Evolutionary conservation across 2,888 invertebrate species (phyloP).

Genomic region (Acronicta alni): DNA sequence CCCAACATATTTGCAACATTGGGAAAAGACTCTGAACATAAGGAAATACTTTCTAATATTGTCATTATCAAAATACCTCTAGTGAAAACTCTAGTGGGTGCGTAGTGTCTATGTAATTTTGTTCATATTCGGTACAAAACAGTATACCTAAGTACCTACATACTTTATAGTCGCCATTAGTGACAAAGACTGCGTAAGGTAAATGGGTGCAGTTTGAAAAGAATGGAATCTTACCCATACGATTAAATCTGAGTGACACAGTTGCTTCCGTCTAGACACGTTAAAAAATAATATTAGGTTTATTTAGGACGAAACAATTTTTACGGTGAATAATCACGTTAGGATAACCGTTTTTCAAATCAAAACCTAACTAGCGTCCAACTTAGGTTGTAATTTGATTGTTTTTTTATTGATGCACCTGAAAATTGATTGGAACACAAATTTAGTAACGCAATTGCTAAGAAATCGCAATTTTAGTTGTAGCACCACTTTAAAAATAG

Average conservation of each 20-base stretch:
- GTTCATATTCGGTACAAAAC: conserved; percentile 7
- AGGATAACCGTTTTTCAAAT: background rate
- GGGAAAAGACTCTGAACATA: no score
- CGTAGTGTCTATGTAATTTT: background rate
- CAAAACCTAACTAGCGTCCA: background rate
- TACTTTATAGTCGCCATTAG: conserved; percentile 50
- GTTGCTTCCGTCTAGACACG: conserved; percentile 3
- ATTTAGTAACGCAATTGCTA: no score
- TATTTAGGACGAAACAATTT: conserved; percentile 27
- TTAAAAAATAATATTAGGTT: conserved; percentile 26
- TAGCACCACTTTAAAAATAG: no score
- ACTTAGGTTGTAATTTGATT: background rate
- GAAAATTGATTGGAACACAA: no score
- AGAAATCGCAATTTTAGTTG: no score
- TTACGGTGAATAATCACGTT: conserved; percentile 2
- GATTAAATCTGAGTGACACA: conserved; percentile 25
- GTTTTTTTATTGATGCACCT: background rate
- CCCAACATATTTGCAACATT: no score
- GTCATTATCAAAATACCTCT: no score
- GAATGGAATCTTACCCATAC: conserved; percentile 18
- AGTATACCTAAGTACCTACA: conserved; percentile 19
- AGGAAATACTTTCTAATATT: no score
- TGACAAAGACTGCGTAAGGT: conserved; percentile 48
- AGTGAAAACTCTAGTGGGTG: background rate
- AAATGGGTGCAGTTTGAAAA: conserved; percentile 30